Evolutionary conservation across 2,888 invertebrate species (phyloP), one percentile per base, ranked within the genome.

Genomic region (Aethes cnicana): DNA sequence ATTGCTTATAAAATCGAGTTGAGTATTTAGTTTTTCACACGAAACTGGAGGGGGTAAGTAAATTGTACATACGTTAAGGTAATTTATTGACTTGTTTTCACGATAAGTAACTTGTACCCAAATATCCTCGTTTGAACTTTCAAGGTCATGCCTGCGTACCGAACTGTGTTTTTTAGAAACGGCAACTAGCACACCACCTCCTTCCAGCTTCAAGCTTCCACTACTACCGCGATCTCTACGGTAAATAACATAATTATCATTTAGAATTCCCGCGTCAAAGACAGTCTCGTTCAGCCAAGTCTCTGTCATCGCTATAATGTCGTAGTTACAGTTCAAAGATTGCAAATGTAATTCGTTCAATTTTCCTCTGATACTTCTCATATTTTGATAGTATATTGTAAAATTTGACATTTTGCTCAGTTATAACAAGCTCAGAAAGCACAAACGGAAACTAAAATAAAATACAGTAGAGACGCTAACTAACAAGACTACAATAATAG

Each of bases 101-200:
- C n/a, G n/a, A n/a, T n/a, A n/a, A n/a, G n/a, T n/a, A n/a, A n/a
- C n/a, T n/a, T n/a, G n/a, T n/a, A n/a, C n/a, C n/a, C n/a, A n/a
- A n/a, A n/a, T n/a, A n/a, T n/a, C n/a, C n/a, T n/a, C n/a, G n/a
- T n/a, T n/a, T n/a, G n/a, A n/a, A n/a, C n/a, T n/a, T n/a, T n/a
- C n/a, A n/a, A n/a, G n/a, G n/a, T n/a, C n/a, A n/a, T n/a, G n/a
- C n/a, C n/a, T n/a, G n/a, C n/a, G n/a, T n/a, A n/a, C n/a, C n/a
- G n/a, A n/a, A n/a, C n/a, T n/a, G n/a, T n/a, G n/a, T 30, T 30
- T 30, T 11, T 9, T 9, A 4, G 4, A 4, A 9, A 9, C n/a
- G n/a, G 30, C n/a, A 16, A 28, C 9, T 28, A 44, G n/a, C 2
- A 32, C 44, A 16, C 44, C 44, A 4, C 44, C 44, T 4, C 44